A percentile compares a stretch with the other conserved stretches of the same genome.
Evolutionary conservation across 2,797 vertebrate species (phyloP).

Genomic region (Liasis olivaceus): DNA sequence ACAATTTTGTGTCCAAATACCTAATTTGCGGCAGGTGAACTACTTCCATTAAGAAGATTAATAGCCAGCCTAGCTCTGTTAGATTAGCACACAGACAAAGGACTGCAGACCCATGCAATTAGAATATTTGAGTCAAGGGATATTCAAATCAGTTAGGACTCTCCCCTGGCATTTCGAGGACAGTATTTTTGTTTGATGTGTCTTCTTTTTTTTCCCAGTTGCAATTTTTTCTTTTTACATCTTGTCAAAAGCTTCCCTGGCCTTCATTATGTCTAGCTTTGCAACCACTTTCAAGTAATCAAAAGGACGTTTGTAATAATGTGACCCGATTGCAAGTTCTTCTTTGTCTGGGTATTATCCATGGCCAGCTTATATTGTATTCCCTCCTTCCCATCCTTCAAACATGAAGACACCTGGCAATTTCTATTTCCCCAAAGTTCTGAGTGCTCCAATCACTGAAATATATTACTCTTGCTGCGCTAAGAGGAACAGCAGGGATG

Average conservation of each 20-base stretch:
- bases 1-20: slow-evolving; percentile 32
- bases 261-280: slow-evolving; percentile 18
- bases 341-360: background rate
- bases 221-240: slow-evolving; percentile 36
- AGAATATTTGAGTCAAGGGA: slow-evolving; percentile 39
- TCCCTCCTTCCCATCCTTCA: background rate
- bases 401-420: background rate
- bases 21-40: slow-evolving; percentile 45
- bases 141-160: slow-evolving; percentile 49
- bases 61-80: slow-evolving; percentile 33
- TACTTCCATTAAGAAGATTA: slow-evolving; percentile 66
- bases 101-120: slow-evolving; percentile 51
- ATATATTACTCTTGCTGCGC: background rate
- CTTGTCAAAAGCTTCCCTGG: slow-evolving; percentile 34
- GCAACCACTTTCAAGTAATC: background rate
- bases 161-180: slow-evolving; percentile 43
- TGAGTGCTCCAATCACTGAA: background rate
- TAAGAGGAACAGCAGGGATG: background rate
- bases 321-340: background rate
- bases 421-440: background rate
- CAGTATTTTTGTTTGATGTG: slow-evolving; percentile 36
- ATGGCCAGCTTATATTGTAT: background rate
- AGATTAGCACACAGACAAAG: slow-evolving; percentile 60
- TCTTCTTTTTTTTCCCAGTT: slow-evolving; percentile 21
- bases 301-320: background rate